Evolutionary conservation across 1,140 invertebrate species (phyloP), one percentile per base, ranked within the genome.

Genomic region (Macrotrachela quadricornifera): DNA sequence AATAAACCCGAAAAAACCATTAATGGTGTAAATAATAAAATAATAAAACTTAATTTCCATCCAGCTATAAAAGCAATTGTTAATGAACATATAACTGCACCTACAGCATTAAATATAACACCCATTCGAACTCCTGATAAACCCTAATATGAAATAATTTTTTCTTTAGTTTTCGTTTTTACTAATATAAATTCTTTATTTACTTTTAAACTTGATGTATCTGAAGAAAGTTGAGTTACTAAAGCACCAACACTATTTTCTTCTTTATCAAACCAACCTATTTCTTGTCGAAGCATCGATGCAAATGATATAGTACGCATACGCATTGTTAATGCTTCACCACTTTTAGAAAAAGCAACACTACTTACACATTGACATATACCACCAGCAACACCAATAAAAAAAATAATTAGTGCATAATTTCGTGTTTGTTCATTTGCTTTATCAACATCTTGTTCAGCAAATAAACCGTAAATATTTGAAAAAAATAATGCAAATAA

Each of bases 81-180:
- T 50, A 83, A 73, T 2, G 80, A 78, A 3, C 81, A 67, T 0
- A 75, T 63, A 0, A 88, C 61, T 0, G 82, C 84, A 13, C 80
- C 77, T 1, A 80, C 59, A 0, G 81, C 77, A 61, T 86, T 83
- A 12, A 86, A 64, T 45, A 85, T 77, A 1, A 78, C 75, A 0
- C 82, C 83, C 11, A 87, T 73, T 46, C 82, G 73, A 50, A 78
- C 75, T 8, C 85, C 84, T 0, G 83, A 84, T 0, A 82, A 82
- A 17, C 82, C 82, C 66, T 85, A 82, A 4, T 4, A 30, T 2
- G 8, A 30, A 30, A 30, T 8, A 30, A 30, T 8, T 8, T 4
- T 30, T 4, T 30, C 21, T 2, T 4, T 8, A 30, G 2, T 2
- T 30, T 30, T 30, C 8, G 21, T 30, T 30, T 30, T 30, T 30